Base-by-base conservation (phyloP, 2,797 vertebrate species). In the Aphelocoma californica region DNA sequence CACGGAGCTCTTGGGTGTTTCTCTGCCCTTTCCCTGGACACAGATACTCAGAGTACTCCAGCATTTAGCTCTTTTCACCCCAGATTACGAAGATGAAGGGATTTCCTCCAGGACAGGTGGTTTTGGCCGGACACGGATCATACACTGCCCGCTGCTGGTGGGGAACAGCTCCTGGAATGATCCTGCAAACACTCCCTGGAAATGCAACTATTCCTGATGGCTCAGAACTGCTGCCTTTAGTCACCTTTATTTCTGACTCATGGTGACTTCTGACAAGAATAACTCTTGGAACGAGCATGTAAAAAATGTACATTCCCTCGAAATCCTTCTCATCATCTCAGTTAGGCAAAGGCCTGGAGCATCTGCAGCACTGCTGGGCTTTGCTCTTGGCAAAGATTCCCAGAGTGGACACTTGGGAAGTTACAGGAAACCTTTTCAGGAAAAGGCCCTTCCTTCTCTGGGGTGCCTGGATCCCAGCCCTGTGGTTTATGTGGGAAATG, bases 81-180 rank as follows among this genome's bases (percentile, higher is more conserved):
- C 70, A 44, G 23, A 6, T 9, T 31, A 40, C 20, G 34, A 75
- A 42, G 25, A 26, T 9, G n/a, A 47, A 12, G 64, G 67, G 74
- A 34, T 38, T 38, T 58, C n/a, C 60, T 40, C 20, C 57, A 72
- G 77, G 67, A 17, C 21, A 65, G 50, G 26, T 48, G 31, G 5
- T 32, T 57, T 26, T 32, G 72, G 66, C 51, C 45, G 34, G 13
- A 18, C 47, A 23, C 7, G 17, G 44, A 34, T 50, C 48, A 5
- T 6, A 32, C 28, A 8, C 32, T 70, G 50, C 47, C 51, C 0
- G 0, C 7, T 51, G 66, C 48, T 10, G 8, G 20, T 25, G 19
- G 6, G 31, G 51, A 36, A 17, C 70, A 83, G 42, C 48, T 50
- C 38, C 18, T 56, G 69, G 34, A 60, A 44, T 26, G 42, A n/a